These are phyloP conservation scores for Ellobium chinense DNA, from an alignment of 2,888 invertebrate genomes.

Conservation along the genomic window DNA sequence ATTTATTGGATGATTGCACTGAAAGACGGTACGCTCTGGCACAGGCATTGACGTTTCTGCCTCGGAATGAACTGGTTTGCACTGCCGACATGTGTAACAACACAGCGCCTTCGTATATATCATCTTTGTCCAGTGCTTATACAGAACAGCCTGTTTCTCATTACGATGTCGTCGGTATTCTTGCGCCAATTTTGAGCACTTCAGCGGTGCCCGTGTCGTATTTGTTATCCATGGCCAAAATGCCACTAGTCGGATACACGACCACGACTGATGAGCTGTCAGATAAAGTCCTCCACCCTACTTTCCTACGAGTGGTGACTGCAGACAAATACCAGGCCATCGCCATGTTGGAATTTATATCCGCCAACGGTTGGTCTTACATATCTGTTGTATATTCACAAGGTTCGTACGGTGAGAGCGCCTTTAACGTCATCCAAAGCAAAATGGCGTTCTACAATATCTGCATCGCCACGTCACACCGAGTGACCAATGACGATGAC, in stretches of 20 bases:
- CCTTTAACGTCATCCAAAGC: constrained; percentile 51
- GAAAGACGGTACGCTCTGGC: not conserved
- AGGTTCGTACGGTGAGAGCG: constrained; percentile 79
- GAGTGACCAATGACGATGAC: constrained; percentile 18
- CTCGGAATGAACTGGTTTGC: not conserved
- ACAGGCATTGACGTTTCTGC: constrained; percentile 28
- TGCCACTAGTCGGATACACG: constrained; percentile 53
- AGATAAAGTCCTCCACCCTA: constrained; percentile 59
- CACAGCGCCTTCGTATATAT: not conserved
- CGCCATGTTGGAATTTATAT: constrained; percentile 59
- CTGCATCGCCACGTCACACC: constrained; percentile 59
- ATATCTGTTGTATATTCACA: constrained; percentile 87
- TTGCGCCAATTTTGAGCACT: constrained; percentile 58
- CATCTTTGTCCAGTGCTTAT: not conserved
- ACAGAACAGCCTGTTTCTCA: not conserved
- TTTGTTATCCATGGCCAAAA: constrained; percentile 43
- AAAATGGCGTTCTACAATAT: constrained; percentile 48
- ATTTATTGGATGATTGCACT: constrained; percentile 6
- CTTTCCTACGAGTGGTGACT: constrained; percentile 66
- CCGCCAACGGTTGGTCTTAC: constrained; percentile 85
- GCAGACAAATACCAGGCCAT: constrained; percentile 61
- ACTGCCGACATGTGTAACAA: not conserved
- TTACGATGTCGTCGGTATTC: constrained; percentile 59
- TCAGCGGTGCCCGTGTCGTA: constrained; percentile 59
- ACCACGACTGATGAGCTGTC: constrained; percentile 61